These are phyloP conservation scores for Orchesella cincta DNA, from an alignment of 1,140 invertebrate species.

Conservation along the genomic window DNA sequence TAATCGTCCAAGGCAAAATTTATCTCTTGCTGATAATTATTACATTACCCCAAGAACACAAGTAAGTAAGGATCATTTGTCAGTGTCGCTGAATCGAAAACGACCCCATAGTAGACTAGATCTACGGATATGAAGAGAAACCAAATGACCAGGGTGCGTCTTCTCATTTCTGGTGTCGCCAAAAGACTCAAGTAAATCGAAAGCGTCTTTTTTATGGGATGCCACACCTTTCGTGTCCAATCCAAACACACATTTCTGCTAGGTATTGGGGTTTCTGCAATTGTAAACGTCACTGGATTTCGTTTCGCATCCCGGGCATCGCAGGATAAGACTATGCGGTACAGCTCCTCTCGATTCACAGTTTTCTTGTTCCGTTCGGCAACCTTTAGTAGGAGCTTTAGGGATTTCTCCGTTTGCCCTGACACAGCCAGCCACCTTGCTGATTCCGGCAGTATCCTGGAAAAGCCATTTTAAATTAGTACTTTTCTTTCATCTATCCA, in stretches of 20 bases:
- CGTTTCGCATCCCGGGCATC: not conserved
- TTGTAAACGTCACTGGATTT: not conserved
- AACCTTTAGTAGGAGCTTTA: not conserved
- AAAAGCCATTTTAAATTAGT: not conserved
- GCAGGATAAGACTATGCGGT: not conserved
- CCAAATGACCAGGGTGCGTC: constrained; percentile 15
- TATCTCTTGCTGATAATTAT: not conserved
- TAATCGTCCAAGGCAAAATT: not conserved
- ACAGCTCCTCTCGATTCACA: not conserved
- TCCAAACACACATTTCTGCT: not conserved
- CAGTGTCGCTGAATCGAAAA: constrained; percentile 25
- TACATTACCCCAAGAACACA: constrained; percentile 14
- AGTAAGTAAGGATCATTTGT: constrained; percentile 9
- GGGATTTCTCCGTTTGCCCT: not conserved
- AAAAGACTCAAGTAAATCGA: not conserved
- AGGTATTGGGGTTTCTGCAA: not conserved
- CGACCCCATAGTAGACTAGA: constrained; percentile 24
- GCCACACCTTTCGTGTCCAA: not conserved
- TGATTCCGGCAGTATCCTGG: constrained; percentile 33
- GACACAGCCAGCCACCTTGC: constrained; percentile 10
- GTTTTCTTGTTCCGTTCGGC: constrained; percentile 8
- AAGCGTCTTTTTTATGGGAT: not conserved
- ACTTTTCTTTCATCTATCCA: not conserved
- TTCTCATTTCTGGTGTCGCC: constrained; percentile 15
- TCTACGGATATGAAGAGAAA: constrained; percentile 19